A percentile compares a stretch with the other conserved stretches of the same genome.
These are phyloP conservation scores for Anolis apletophallus DNA, from an alignment of 2,797 vertebrate species.

Conservation along the genomic window DNA sequence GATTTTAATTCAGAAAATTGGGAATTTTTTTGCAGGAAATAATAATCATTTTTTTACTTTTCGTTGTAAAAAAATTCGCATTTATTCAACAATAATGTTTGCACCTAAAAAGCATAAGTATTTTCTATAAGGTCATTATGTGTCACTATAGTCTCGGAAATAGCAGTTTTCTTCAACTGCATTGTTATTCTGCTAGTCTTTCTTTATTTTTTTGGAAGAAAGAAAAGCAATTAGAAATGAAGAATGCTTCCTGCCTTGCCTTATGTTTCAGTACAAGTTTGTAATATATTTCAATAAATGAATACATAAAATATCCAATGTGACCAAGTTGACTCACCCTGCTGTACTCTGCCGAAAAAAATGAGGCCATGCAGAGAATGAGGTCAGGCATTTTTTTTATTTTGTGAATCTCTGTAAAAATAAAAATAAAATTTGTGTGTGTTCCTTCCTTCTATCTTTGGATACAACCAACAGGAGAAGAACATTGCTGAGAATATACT, in stretches of 20 bases:
- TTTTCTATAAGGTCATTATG: background rate
- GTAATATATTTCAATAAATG: slow-evolving; percentile 36
- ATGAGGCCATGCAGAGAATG: background rate
- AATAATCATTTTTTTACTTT: background rate
- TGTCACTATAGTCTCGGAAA: background rate
- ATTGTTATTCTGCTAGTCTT: background rate
- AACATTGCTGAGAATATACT: background rate
- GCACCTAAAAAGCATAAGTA: background rate
- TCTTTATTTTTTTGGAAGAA: background rate
- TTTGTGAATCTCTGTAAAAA: slow-evolving; percentile 22
- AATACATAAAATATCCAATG: slow-evolving; percentile 35
- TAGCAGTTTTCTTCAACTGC: background rate
- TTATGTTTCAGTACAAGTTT: background rate
- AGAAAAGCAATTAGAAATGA: slow-evolving; percentile 1
- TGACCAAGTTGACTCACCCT: background rate
- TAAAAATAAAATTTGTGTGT: background rate
- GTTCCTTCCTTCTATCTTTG: background rate
- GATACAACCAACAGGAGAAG: fast-evolving
- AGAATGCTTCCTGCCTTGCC: background rate
- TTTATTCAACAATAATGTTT: background rate
- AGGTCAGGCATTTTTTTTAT: slow-evolving; percentile 21
- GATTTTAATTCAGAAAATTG: background rate
- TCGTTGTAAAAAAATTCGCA: background rate
- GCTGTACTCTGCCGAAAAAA: slow-evolving; percentile 24
- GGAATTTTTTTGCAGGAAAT: background rate